Conservation (phyloP, 1,140 invertebrate genomes). For the Bombyx mandarina region DNA sequence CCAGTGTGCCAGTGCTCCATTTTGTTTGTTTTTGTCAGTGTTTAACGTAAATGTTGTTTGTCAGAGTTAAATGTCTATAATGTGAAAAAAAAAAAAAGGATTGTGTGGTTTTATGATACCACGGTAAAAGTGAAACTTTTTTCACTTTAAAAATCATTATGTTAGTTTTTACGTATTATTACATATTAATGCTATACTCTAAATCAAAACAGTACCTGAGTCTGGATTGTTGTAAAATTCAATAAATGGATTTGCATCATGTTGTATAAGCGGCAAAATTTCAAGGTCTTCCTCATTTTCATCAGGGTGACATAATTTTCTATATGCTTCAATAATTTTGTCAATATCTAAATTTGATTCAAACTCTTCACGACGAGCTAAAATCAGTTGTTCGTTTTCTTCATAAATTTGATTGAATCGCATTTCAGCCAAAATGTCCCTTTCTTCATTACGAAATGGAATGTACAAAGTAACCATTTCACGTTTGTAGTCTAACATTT, state of each 20-base stretch:
- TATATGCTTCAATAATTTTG: constrained; percentile 6
- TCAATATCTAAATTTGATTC: constrained; percentile 8
- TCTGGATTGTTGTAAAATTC: constrained; percentile 2
- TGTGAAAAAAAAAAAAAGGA: too few relatives aligned
- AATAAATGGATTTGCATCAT: constrained; percentile 1
- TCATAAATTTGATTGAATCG: constrained; percentile 5
- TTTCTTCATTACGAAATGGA: constrained; percentile 10
- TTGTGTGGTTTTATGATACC: too few relatives aligned
- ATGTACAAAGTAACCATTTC: constrained; percentile 10
- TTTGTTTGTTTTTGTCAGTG: too few relatives aligned
- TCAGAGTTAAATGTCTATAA: too few relatives aligned
- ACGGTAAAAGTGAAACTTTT: too few relatives aligned
- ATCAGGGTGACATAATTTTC: constrained; percentile 6
- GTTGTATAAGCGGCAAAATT: constrained; percentile 1
- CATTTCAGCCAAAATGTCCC: constrained; percentile 5
- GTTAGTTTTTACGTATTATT: too few relatives aligned
- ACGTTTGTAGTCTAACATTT: constrained; percentile 6
- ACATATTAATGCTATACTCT: not conserved
- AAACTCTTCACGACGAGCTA: constrained; percentile 7
- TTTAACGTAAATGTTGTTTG: too few relatives aligned
- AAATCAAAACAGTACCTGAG: constrained; percentile 1
- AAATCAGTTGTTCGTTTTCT: constrained; percentile 6
- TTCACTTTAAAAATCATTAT: too few relatives aligned
- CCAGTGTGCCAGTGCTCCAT: too few relatives aligned
- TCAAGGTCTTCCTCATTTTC: constrained; percentile 8